Evolutionary conservation across 2,113 vertebrate species (phyloP).

Genomic region (Orthonyx spaldingii): DNA sequence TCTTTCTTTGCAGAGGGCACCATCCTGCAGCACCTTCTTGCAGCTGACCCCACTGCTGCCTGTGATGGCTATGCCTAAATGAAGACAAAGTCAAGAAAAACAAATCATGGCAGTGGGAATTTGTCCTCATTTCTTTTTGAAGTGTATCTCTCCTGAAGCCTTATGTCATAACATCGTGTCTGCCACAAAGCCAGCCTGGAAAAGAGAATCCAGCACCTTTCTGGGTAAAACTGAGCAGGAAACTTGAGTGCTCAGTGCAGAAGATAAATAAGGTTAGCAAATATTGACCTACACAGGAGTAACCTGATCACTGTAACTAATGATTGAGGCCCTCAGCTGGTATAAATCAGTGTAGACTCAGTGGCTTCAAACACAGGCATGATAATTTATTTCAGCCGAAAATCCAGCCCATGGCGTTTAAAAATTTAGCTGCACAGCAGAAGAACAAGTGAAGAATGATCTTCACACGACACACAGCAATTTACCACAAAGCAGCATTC

Average conservation of each 20-base stretch:
- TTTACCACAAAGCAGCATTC: not conserved
- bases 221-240: not conserved
- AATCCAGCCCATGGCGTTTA: not conserved
- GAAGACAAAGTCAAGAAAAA: not conserved
- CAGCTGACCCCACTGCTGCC: not conserved
- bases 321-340: not conserved
- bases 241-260: not conserved
- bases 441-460: not conserved
- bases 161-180: not conserved
- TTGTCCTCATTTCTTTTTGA: not conserved
- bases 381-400: not conserved
- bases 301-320: not conserved
- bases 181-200: not conserved
- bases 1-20: not conserved
- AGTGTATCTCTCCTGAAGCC: not conserved
- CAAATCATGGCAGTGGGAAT: not conserved
- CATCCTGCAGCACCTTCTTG: not conserved
- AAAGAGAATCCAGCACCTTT: not conserved
- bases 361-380: not conserved
- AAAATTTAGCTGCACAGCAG: not conserved
- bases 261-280: not conserved
- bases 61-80: not conserved
- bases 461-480: not conserved
- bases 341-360: not conserved
- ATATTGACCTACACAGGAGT: not conserved